Percentiles rank a stretch among this genome's conserved stretches.
These are phyloP conservation scores for Macquaria australasica DNA, from an alignment of 2,113 vertebrate genomes.

Conservation along the genomic window DNA sequence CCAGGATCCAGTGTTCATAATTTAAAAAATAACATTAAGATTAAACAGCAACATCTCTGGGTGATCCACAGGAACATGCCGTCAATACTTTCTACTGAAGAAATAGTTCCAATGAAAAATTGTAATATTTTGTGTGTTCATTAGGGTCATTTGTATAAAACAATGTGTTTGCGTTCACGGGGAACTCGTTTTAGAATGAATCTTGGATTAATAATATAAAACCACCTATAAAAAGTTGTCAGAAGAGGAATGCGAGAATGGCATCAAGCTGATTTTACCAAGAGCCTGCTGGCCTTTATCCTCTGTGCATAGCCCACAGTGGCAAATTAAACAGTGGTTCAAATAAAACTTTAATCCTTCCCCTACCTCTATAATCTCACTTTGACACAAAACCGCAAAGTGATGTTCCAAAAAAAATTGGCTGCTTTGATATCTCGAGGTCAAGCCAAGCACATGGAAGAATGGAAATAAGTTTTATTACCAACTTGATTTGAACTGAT, in stretches of 20 bases:
- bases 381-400: conserved; percentile 20
- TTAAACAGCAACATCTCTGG: too few species aligned
- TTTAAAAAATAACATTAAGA: too few species aligned
- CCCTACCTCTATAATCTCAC: conserved; percentile 46
- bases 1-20: too few species aligned
- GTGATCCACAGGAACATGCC: too few species aligned
- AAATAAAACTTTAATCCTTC: conserved; percentile 55
- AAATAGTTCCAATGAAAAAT: too few species aligned
- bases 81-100: too few species aligned
- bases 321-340: conserved; percentile 47
- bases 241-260: not conserved
- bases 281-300: conserved; percentile 17
- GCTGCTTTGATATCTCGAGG: conserved; percentile 18
- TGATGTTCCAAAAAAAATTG: not conserved
- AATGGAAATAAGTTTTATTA: not conserved
- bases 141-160: too few species aligned
- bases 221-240: too few species aligned
- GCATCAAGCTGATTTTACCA: not conserved
- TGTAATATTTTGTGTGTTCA: too few species aligned
- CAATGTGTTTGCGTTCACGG: too few species aligned
- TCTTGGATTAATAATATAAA: too few species aligned
- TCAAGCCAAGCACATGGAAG: not conserved
- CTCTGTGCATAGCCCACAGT: not conserved
- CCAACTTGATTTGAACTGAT: conserved; percentile 7
- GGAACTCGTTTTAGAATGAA: too few species aligned